Base-by-base conservation (phyloP, 2,797 vertebrate genomes). In the Chanos chanos region DNA sequence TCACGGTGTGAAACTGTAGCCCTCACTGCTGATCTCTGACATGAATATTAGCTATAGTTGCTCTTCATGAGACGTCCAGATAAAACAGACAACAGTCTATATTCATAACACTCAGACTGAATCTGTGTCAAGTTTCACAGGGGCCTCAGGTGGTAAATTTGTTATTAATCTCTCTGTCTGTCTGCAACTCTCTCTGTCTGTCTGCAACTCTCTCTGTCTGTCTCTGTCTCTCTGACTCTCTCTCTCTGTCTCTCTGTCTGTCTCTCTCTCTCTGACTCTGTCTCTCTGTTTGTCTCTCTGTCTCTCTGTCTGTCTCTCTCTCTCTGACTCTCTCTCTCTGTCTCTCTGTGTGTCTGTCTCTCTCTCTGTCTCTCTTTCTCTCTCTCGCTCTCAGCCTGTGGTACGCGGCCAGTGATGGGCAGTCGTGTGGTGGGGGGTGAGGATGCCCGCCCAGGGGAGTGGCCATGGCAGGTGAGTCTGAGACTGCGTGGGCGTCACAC, bases 401-500 rank as follows among this genome's bases (percentile, higher is more conserved):
- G 96, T 0, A 83, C 55, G 4, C 93, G 91, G 28, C 92, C 92
- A 0, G 89, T 85, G 68, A 89, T 94, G 88, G 83, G 85, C 0
- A 89, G 61, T 74, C 89, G 94, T 41, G 90, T 99, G 0, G 95
- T 98, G 0, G 96, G 96, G 0, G 95, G 96, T 0, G 83, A 85
- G 16, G 90, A 92, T 2, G 89, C 94, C 0, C 81, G 82, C 4
- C 83, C 79, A 0, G 95, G 96, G 1, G 95, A 99, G 85, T 85
- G 98, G 75, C 96, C 96, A 0, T 99, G 95, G 96, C 96, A 99
- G 73, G 94, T 94, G 78, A 98, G 95, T 78, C 89, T 99, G 48
- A 87, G 87, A 6, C 85, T 93, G 5, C 86, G 86, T 4, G 83
- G 86, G 0, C 89, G 84, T 0, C 96, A 99, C 77, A 92, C 86